Conservation (phyloP, 2,113 vertebrate genomes). For the Pseudorectes ferrugineus region DNA sequence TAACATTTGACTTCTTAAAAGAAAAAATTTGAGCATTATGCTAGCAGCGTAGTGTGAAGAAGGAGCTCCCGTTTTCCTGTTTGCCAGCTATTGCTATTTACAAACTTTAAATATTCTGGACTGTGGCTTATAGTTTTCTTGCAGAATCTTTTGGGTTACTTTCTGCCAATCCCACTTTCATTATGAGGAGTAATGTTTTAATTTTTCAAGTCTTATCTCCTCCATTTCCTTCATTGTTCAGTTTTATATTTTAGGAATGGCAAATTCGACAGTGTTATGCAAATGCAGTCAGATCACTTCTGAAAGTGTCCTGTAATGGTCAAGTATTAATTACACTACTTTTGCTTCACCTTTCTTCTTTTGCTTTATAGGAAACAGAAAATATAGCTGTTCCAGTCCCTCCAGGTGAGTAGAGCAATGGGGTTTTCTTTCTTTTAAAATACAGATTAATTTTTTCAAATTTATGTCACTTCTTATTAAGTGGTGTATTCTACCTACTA, state of each 20-base stretch:
- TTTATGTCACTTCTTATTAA: not conserved
- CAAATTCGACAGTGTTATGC: not conserved
- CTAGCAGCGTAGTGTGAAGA: not conserved
- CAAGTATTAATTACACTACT: not conserved
- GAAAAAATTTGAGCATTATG: not conserved
- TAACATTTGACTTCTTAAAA: not conserved
- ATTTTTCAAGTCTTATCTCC: not conserved
- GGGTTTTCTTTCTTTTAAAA: not conserved
- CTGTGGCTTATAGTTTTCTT: not conserved
- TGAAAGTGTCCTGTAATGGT: not conserved
- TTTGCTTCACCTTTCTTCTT: not conserved
- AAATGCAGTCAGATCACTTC: not conserved
- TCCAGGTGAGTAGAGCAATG: not conserved
- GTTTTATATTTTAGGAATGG: not conserved
- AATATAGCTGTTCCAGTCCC: not conserved
- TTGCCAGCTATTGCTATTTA: not conserved
- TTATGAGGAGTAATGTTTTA: not conserved
- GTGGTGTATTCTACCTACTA: not conserved
- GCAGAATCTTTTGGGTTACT: not conserved
- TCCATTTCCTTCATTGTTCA: not conserved
- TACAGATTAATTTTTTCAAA: not conserved
- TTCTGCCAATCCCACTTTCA: not conserved
- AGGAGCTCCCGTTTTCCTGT: not conserved
- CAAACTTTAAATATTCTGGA: not conserved
- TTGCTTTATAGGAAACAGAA: not conserved